phyloP scores from a whole-genome alignment of 2,888 invertebrate species.

The Doris montereyensis region DNA sequence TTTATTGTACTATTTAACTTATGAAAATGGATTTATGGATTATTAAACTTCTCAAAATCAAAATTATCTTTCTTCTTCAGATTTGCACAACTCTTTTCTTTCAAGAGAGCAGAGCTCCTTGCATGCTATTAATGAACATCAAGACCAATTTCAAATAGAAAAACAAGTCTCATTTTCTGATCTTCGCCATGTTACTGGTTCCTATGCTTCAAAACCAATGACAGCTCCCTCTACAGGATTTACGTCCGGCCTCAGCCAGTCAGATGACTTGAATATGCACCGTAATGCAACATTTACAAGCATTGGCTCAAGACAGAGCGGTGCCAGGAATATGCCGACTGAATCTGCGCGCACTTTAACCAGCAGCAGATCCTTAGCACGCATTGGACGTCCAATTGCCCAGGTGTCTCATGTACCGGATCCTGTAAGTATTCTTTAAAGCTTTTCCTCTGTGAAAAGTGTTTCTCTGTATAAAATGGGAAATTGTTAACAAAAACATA shows the following conservation, averaged over 20 bases:
- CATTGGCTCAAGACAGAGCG: conserved; percentile 15
- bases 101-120: conserved; percentile 22
- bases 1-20: no score
- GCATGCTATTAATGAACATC: background rate
- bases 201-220: background rate
- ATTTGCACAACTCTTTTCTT: no score
- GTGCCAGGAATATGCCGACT: background rate
- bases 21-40: no score
- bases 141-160: background rate
- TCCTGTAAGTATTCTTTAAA: conserved; percentile 60
- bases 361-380: conserved; percentile 29
- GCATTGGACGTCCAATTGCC: conserved; percentile 65
- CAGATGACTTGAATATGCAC: conserved; percentile 2
- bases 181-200: background rate
- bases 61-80: no score
- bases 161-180: conserved; percentile 16
- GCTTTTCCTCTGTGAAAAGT: no score
- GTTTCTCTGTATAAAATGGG: no score
- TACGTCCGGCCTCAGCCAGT: background rate
- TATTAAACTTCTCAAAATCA: background rate
- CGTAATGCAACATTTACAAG: background rate
- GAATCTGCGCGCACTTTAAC: background rate
- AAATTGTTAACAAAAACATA: no score
- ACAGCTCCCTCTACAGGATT: conserved; percentile 24
- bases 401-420: conserved; percentile 59